Evolutionary conservation across 2,888 invertebrate genomes (phyloP).

Genomic region (Resseliella maxima): DNA sequence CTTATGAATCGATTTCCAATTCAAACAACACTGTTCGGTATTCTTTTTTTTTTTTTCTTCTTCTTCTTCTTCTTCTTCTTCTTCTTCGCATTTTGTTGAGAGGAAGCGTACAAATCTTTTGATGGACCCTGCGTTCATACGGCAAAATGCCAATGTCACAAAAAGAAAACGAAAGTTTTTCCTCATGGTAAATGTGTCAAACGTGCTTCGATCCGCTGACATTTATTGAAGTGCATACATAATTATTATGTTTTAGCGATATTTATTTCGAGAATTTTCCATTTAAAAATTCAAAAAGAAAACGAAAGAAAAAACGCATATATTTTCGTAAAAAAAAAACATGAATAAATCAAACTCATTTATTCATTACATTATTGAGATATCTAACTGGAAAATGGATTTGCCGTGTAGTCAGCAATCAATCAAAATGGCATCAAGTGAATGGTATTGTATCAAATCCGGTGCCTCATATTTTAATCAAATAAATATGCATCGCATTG

Average conservation of each 20-base stretch:
- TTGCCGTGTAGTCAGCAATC: conserved; percentile 12
- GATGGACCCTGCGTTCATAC: neutral
- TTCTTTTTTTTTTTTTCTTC: too few relatives aligned
- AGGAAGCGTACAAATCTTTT: neutral
- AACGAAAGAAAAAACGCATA: too few relatives aligned
- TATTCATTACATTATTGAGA: conserved; percentile 3
- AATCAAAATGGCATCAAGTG: conserved; percentile 24
- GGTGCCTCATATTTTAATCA: conserved; percentile 6
- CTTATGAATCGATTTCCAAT: neutral
- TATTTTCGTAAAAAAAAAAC: neutral
- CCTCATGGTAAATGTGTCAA: conserved; percentile 11
- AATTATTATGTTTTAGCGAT: neutral
- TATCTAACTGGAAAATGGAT: neutral
- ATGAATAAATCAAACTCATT: neutral
- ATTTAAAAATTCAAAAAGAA: neutral
- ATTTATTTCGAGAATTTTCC: neutral
- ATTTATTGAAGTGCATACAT: neutral
- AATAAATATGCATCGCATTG: neutral
- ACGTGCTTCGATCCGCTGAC: neutral
- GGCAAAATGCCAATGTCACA: conserved; percentile 24
- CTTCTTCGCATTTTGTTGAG: neutral
- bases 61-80: neutral
- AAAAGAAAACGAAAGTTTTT: conserved; percentile 50
- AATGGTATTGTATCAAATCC: neutral
- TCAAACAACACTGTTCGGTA: neutral